These are phyloP conservation scores for Acropora tenuis DNA, from an alignment of 64 coral and sea anemone genomes.

Conservation along the genomic window DNA sequence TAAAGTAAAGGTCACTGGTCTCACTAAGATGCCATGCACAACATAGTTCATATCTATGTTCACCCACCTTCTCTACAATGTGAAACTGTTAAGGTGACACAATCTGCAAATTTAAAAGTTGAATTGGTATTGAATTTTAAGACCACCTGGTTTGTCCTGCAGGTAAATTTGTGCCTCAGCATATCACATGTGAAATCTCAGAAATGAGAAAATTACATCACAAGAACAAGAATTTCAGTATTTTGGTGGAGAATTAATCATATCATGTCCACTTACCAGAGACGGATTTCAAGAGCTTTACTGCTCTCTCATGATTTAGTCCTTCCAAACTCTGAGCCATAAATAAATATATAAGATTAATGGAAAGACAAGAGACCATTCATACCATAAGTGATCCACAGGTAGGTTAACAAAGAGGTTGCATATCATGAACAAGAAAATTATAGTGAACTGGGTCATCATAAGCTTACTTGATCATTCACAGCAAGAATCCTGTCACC, in stretches of 20 bases:
- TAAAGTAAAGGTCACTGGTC: too few relatives aligned
- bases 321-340: constrained; percentile 82
- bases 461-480: constrained; percentile 71
- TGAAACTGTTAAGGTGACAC: constrained; percentile 68
- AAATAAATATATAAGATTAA: background rate
- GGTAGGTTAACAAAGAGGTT: too few relatives aligned
- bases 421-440: background rate
- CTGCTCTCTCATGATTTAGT: constrained; percentile 73
- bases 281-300: constrained; percentile 73
- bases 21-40: too few relatives aligned
- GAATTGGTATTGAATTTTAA: background rate
- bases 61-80: constrained; percentile 75
- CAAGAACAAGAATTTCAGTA: background rate
- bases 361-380: background rate
- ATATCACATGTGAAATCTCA: too few relatives aligned
- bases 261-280: constrained; percentile 35
- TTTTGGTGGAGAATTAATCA: background rate
- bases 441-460: background rate
- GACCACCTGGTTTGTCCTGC: background rate
- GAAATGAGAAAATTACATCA: too few relatives aligned
- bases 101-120: constrained; percentile 5
- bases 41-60: background rate
- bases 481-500: constrained; percentile 88
- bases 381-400: background rate
- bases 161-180: background rate